Base-by-base conservation (phyloP, 1,140 invertebrate genomes). In the Hirudo medicinalis region DNA sequence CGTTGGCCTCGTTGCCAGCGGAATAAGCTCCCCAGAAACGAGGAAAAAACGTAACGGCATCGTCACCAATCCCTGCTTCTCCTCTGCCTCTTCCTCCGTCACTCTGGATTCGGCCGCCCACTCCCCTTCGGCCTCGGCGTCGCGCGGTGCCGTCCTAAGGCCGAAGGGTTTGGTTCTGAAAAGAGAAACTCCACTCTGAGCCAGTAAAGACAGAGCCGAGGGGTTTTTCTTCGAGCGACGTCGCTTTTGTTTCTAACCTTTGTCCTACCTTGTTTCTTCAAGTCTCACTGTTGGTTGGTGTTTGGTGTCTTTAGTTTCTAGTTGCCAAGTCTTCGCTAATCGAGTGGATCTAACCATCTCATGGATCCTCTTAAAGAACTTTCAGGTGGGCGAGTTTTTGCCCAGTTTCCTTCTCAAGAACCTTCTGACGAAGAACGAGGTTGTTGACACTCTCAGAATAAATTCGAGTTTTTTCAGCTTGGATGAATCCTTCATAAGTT, bases 1-100 rank as follows among this genome's bases (percentile, higher is more conserved):
- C 17, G 78, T 80, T 77, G 79, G 80, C 32, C 77, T 77, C 54
- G 74, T 75, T 70, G 76, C 74, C 25, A 69, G 78, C n/a, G 29
- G 57, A 69, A 76, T 76, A 70, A 74, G 77, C 29, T 82, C 79
- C 19, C 81, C 82, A 53, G 84, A 84, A 74, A 76, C 78, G 32
- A 77, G 81, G 69, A 75, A 79, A 29, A 82, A 82, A 75, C 86
- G 91, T 74, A 94, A 93, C 79, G 91, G 91, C 6, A 91, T 93
- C 74, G 90, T 92, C 13, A 92, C 91, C 5, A 94, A 94, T 80
- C 91, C 91, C 54, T 91, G 91, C 71, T 87, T 91, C 84, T 83
- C 76, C 4, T 76, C 78, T 70, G 71, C 72, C 60, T 67, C 72
- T 9, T 67, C 63, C 68, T 72, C 74, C 8, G 76, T 75, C 70